phyloP scores from a whole-genome alignment of 1,140 invertebrate genomes.

The Trichonephila clavata region DNA sequence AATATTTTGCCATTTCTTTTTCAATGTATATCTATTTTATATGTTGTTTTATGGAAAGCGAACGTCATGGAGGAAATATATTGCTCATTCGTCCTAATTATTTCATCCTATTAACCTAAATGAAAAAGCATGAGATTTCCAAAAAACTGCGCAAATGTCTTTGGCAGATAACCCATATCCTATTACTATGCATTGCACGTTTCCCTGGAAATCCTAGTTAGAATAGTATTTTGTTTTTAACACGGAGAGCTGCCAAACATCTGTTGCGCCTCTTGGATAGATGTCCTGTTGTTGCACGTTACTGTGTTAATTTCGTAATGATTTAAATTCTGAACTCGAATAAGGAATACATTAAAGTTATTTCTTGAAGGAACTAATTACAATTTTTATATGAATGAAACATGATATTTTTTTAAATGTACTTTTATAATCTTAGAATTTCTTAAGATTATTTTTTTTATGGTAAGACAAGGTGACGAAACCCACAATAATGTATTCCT shows the following conservation, averaged over 20 bases:
- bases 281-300: conserved; percentile 5
- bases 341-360: neutral
- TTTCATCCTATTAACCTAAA: conserved; percentile 68
- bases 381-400: neutral
- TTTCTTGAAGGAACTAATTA: neutral
- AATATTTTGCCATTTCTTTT: conserved; percentile 50
- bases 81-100: conserved; percentile 61
- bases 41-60: conserved; percentile 41
- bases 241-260: neutral
- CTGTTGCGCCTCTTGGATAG: neutral
- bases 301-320: neutral
- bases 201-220: conserved; percentile 16
- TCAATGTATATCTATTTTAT: conserved; percentile 35
- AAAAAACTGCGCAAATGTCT: conserved; percentile 10
- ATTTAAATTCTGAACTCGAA: conserved; percentile 1
- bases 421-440: too few species aligned
- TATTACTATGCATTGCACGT: conserved; percentile 26
- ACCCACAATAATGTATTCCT: too few species aligned
- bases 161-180: conserved; percentile 24
- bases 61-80: conserved; percentile 46
- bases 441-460: too few species aligned
- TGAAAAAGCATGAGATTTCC: neutral
- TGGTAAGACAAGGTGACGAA: too few species aligned
- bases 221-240: conserved; percentile 14
- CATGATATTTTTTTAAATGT: neutral